These are phyloP conservation scores for Drosophila subquinaria DNA, from an alignment of 2,888 invertebrate genomes.

Conservation along the genomic window DNA sequence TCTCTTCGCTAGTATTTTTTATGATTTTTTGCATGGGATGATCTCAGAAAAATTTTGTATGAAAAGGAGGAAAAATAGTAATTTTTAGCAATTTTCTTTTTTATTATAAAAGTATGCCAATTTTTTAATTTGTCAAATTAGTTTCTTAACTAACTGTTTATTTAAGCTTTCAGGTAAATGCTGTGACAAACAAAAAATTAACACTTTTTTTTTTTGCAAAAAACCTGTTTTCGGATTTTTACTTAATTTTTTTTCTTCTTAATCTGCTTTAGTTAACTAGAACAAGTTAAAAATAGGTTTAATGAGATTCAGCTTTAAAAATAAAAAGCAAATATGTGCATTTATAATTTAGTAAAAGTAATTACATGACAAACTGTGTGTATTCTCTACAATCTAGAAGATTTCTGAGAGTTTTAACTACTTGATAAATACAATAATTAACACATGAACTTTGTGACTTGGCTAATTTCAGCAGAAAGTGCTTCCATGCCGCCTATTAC, in stretches of 20 bases:
- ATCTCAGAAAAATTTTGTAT: no score
- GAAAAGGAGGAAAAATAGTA: no score
- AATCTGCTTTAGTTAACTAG: background rate
- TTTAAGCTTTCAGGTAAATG: background rate
- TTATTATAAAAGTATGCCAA: no score
- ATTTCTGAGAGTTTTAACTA: background rate
- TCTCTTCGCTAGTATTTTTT: no score
- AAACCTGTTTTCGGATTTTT: no score
- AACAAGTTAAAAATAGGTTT: background rate
- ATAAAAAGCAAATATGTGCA: background rate
- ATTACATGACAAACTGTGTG: no score
- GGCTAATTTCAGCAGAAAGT: constrained; percentile 87
- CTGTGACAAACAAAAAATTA: no score
- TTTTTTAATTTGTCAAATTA: no score
- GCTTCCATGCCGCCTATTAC: constrained; percentile 92
- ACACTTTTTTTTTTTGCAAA: no score
- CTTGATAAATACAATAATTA: constrained; percentile 29
- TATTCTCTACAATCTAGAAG: background rate
- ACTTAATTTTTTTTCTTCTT: background rate
- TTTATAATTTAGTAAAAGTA: background rate
- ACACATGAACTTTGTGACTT: constrained; percentile 38
- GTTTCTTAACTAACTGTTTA: background rate
- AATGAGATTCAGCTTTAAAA: background rate
- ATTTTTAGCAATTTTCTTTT: no score
- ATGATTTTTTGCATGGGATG: no score